These are phyloP conservation scores for Oostethus manadensis DNA, from an alignment of 2,113 vertebrate species.

Conservation along the genomic window DNA sequence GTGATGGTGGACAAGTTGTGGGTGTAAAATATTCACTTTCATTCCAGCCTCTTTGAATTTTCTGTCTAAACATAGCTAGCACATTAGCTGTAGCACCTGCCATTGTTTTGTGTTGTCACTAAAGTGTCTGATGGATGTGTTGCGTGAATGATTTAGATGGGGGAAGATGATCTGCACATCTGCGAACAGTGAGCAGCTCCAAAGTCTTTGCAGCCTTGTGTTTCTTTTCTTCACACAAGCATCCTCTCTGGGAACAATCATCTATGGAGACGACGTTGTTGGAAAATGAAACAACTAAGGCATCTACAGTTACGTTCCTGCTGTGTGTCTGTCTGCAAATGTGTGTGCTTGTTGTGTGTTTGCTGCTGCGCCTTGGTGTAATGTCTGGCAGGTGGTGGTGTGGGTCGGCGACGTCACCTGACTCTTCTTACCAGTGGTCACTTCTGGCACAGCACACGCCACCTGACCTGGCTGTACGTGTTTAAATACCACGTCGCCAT, in stretches of 20 bases:
- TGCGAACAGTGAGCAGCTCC: neutral
- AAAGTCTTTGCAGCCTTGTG: slow-evolving; percentile 1
- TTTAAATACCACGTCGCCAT: slow-evolving; percentile 39
- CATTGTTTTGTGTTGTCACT: neutral
- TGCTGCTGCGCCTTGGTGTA: slow-evolving; percentile 21
- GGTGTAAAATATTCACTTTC: neutral
- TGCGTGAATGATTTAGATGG: neutral
- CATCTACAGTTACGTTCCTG: slow-evolving; percentile 11
- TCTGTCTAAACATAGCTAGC: too few species aligned
- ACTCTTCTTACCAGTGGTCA: slow-evolving; percentile 42
- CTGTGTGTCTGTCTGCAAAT: slow-evolving; percentile 6
- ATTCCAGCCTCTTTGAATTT: neutral
- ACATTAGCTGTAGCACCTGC: neutral
- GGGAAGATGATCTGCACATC: neutral
- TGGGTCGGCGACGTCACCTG: slow-evolving; percentile 49
- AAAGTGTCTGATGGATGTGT: too few species aligned
- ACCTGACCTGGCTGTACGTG: slow-evolving; percentile 49
- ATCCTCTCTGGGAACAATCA: slow-evolving; percentile 41
- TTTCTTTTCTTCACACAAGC: slow-evolving; percentile 42
- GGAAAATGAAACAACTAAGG: slow-evolving; percentile 30
- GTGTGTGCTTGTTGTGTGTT: slow-evolving; percentile 1
- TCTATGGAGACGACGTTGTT: slow-evolving; percentile 28
- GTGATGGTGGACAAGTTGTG: too few species aligned
- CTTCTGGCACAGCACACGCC: slow-evolving; percentile 36
- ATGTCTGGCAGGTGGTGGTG: slow-evolving; percentile 44